Evolutionary conservation across 2,888 invertebrate species (phyloP), one percentile per base, ranked within the genome.

Genomic region (Dichetophora obliterata): DNA sequence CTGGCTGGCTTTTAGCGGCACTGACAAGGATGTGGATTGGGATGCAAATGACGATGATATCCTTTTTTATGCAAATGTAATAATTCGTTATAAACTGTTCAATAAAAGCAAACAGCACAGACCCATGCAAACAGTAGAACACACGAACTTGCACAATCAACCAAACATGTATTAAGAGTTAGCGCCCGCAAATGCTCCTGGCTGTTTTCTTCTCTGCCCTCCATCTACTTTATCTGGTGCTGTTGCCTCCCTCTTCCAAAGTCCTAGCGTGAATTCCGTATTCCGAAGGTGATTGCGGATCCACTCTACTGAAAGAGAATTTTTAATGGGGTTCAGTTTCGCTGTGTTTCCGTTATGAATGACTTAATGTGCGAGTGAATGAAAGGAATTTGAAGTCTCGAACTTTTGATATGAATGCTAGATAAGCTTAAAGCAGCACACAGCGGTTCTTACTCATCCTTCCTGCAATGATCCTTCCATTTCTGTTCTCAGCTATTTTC

Each of bases 51-150:
- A 72, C 27, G 57, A 19, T 73, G 77, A 68, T 77, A 78, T 75
- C 24, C 63, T 78, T 50, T 75, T 78, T 80, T 80, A 80, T 80
- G 80, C 69, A 78, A 80, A 80, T 80, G 78, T 77, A 77, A 80
- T 80, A 80, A 80, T 80, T 77, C 76, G 78, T 73, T 76, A 80
- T 78, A 78, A 80, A 80, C 76, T 71, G 75, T 75, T 78, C 77
- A 72, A 80, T 78, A 75, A 80, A 80, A 78, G 69, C 63, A 22
- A 19, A 19, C 50, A 66, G 74, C 52, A 34, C 24, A 34, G 24
- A 22, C 9, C 31, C 14, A 22, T 24, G 27, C 68, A 22, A 37
- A 37, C 11, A 22, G 9, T 22, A 27, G 14, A 43, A 43, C 43
- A 43, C 43, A 43, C 43, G 14, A 43, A 14, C 43, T 43, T 14